Evolutionary conservation across 2,888 invertebrate genomes (phyloP).

Genomic region (Lithodes maja): DNA sequence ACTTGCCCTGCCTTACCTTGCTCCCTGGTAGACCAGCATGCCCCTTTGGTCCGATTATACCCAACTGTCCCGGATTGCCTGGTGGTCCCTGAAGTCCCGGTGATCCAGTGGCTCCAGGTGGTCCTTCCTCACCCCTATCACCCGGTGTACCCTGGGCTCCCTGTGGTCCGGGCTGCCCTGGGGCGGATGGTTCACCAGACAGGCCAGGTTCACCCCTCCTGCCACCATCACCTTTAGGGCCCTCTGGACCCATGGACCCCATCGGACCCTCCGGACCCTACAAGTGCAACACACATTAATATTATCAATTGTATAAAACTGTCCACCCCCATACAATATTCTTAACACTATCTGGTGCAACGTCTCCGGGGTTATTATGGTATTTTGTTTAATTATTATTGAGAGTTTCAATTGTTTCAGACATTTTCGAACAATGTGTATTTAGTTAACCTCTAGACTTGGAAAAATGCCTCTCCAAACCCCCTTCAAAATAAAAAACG

Average conservation of each 20-base stretch:
- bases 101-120: slow-evolving; percentile 70
- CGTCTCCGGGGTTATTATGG: no score
- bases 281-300: not conserved
- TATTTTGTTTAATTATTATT: no score
- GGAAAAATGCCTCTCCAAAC: no score
- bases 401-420: no score
- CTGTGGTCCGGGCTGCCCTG: slow-evolving; percentile 72
- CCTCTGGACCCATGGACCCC: slow-evolving; percentile 76
- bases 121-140: slow-evolving; percentile 71
- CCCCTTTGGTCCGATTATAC: slow-evolving; percentile 68
- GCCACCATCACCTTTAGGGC: slow-evolving; percentile 76
- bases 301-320: no score
- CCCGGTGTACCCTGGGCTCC: slow-evolving; percentile 72
- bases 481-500: no score
- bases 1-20: slow-evolving; percentile 61
- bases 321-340: no score
- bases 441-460: no score
- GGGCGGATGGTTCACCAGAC: slow-evolving; percentile 71
- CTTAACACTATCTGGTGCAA: no score
- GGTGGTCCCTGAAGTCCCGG: slow-evolving; percentile 65
- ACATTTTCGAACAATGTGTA: no score
- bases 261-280: slow-evolving; percentile 65
- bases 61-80: slow-evolving; percentile 69
- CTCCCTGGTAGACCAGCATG: slow-evolving; percentile 64
- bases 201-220: slow-evolving; percentile 75